phyloP scores from a whole-genome alignment of 2,888 invertebrate species.

The Parnassius smintheus region DNA sequence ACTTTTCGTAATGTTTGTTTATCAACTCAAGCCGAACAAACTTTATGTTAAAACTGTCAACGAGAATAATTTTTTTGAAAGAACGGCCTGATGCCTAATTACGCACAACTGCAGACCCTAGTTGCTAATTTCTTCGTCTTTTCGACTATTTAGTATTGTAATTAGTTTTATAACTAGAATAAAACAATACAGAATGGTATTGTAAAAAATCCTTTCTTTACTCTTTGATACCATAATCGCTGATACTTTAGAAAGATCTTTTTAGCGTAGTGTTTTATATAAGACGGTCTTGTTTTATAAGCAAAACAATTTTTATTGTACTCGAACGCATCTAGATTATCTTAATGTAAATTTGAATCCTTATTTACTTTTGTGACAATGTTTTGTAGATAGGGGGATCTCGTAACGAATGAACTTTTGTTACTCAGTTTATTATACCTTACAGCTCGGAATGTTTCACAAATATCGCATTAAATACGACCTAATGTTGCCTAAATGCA shows the following conservation, averaged over 20 bases:
- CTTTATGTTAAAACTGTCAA: neutral
- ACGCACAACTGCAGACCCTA: constrained; percentile 16
- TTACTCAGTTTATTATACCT: constrained; percentile 6
- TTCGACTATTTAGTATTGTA: constrained; percentile 9
- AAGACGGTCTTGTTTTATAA: constrained; percentile 1
- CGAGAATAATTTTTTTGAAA: neutral
- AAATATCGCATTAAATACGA: constrained; percentile 6
- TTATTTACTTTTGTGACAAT: constrained; percentile 17
- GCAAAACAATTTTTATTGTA: neutral
- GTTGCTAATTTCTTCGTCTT: constrained; percentile 15
- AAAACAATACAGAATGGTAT: constrained; percentile 3
- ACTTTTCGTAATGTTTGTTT: too few species aligned
- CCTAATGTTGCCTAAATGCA: constrained; percentile 23
- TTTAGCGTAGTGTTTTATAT: constrained; percentile 13
- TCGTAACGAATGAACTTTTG: constrained; percentile 3
- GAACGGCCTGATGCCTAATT: constrained; percentile 8
- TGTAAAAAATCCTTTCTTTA: constrained; percentile 4
- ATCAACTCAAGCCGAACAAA: too few species aligned
- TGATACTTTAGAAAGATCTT: constrained; percentile 7
- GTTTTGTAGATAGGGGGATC: constrained; percentile 13
- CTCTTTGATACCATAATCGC: neutral
- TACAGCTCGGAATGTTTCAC: constrained; percentile 5
- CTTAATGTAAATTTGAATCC: constrained; percentile 9
- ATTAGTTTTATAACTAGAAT: constrained; percentile 18
- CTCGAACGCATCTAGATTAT: constrained; percentile 6